These are phyloP conservation scores for Orientallactaga bullata DNA, from an alignment of 2,113 vertebrate species.

Conservation along the genomic window DNA sequence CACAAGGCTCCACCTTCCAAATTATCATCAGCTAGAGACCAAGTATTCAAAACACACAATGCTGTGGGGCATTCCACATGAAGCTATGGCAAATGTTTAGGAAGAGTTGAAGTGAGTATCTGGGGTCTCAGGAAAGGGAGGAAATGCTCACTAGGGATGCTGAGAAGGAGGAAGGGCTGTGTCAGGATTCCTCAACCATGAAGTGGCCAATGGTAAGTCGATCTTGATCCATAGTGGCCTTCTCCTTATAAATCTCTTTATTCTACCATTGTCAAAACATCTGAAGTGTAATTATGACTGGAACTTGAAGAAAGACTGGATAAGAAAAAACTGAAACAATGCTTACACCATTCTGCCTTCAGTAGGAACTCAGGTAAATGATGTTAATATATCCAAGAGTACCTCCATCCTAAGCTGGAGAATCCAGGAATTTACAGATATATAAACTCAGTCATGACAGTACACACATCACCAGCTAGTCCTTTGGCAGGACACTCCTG, in stretches of 20 bases:
- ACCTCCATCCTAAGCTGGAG: background rate
- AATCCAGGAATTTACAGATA: background rate
- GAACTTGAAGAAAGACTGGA: background rate
- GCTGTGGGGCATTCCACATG: too few relatives aligned
- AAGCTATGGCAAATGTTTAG: background rate
- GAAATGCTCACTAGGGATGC: background rate
- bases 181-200: background rate
- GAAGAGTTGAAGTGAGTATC: background rate
- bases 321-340: background rate
- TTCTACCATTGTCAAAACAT: background rate
- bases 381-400: background rate
- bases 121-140: background rate
- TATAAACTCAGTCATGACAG: background rate
- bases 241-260: slow-evolving; percentile 20
- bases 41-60: too few relatives aligned
- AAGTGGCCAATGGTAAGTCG: background rate
- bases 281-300: slow-evolving; percentile 2
- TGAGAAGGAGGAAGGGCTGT: background rate
- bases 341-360: background rate
- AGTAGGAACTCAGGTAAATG: slow-evolving; percentile 10
- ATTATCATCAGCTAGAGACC: too few relatives aligned
- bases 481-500: background rate
- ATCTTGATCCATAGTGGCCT: background rate
- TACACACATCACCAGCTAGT: background rate
- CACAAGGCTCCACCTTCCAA: too few relatives aligned